A percentile compares a stretch with the other conserved stretches of the same genome.
Conservation (phyloP, 2,888 invertebrate genomes). For the Lamellibrachia columna region DNA sequence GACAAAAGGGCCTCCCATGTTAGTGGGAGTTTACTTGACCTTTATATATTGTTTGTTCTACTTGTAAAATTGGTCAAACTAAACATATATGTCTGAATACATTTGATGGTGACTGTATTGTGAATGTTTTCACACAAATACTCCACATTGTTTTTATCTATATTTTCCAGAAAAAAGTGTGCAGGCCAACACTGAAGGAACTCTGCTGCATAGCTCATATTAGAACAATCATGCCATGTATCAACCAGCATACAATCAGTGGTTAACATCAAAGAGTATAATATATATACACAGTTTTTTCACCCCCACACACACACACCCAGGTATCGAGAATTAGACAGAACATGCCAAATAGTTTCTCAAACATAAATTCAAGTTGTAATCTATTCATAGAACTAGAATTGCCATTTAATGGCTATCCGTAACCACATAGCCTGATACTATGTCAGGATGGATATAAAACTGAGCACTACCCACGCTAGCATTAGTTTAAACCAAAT, state of each 20-base stretch:
- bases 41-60: no score
- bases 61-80: no score
- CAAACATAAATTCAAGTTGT: neutral
- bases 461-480: neutral
- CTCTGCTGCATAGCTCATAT: neutral
- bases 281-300: neutral
- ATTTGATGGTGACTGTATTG: neutral
- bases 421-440: neutral
- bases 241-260: neutral
- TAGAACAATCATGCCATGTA: neutral
- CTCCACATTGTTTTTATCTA: neutral
- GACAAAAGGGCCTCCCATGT: no score
- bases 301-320: neutral
- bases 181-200: neutral
- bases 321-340: no score
- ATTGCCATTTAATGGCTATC: neutral
- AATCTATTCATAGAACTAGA: neutral
- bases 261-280: no score
- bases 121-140: neutral
- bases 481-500: neutral
- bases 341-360: neutral
- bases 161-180: neutral
- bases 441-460: neutral
- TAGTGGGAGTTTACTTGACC: no score
- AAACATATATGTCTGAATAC: no score